Percentiles rank a stretch among this genome's conserved stretches.
Conservation (phyloP, 2,888 invertebrate species). For the Drosophila parthenogenetica region DNA sequence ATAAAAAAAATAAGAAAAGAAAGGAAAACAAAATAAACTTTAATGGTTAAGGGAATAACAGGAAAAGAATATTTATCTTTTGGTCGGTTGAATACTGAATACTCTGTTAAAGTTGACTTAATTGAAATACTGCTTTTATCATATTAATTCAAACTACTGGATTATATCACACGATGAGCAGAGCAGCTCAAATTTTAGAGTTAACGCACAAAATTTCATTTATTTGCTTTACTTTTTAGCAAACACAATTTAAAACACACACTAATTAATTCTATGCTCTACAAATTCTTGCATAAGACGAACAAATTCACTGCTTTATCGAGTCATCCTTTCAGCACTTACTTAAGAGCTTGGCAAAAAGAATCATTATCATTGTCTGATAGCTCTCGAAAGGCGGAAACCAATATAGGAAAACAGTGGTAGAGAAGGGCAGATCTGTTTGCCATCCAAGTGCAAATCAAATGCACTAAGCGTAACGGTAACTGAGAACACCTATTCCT, state of each 20-base stretch:
- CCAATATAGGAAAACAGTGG: background rate
- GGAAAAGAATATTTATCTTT: slow-evolving; percentile 13
- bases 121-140: no score
- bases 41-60: slow-evolving; percentile 9
- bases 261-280: background rate
- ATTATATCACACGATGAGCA: no score
- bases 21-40: slow-evolving; percentile 11
- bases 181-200: no score
- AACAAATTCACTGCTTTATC: slow-evolving; percentile 1
- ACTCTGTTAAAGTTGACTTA: background rate
- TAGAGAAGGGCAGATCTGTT: slow-evolving; percentile 6
- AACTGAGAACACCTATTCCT: slow-evolving; percentile 61
- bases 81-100: slow-evolving; percentile 1
- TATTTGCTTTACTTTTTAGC: no score
- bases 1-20: background rate
- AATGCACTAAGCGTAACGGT: slow-evolving; percentile 74
- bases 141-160: no score
- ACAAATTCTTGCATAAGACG: background rate
- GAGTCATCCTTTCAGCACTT: background rate
- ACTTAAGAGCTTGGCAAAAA: background rate
- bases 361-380: slow-evolving; percentile 20
- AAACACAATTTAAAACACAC: no score
- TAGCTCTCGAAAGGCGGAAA: slow-evolving; percentile 1
- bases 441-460: slow-evolving; percentile 61
- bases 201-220: no score